These are phyloP conservation scores for Petrolisthes manimaculis DNA, from an alignment of 2,888 invertebrate genomes.

Conservation along the genomic window DNA sequence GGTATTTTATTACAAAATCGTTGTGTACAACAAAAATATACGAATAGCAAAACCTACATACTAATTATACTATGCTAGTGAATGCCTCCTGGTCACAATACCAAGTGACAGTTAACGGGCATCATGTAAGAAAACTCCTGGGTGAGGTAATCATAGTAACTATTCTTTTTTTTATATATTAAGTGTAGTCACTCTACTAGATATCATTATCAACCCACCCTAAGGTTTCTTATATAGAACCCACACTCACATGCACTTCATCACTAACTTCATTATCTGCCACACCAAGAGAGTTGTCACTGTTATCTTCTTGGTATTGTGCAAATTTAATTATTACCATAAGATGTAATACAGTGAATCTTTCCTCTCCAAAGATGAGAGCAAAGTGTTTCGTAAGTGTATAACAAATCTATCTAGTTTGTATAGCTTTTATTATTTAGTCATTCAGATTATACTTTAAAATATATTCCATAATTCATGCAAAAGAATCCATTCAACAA, in stretches of 20 bases:
- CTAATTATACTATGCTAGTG: slow-evolving; percentile 19
- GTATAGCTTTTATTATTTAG: background rate
- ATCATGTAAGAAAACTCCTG: background rate
- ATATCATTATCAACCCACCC: too few species aligned
- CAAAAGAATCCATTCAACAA: background rate
- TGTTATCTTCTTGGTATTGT: background rate
- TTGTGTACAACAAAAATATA: slow-evolving; percentile 59
- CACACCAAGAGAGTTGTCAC: background rate
- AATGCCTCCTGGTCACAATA: slow-evolving; percentile 20
- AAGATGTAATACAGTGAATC: background rate
- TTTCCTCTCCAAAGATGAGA: background rate
- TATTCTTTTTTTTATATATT: background rate
- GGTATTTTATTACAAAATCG: slow-evolving; percentile 54
- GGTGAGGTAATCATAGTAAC: background rate
- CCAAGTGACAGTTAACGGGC: background rate
- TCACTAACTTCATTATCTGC: background rate
- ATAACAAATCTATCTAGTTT: background rate
- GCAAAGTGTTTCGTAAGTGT: background rate
- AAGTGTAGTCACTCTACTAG: background rate
- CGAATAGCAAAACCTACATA: slow-evolving; percentile 41
- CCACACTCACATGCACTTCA: too few species aligned
- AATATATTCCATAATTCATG: background rate
- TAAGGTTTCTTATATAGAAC: too few species aligned
- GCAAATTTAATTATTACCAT: background rate
- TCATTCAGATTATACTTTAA: background rate